Evolutionary conservation across 2,113 vertebrate genomes (phyloP).

Genomic region (Urocynchramus pylzowi): DNA sequence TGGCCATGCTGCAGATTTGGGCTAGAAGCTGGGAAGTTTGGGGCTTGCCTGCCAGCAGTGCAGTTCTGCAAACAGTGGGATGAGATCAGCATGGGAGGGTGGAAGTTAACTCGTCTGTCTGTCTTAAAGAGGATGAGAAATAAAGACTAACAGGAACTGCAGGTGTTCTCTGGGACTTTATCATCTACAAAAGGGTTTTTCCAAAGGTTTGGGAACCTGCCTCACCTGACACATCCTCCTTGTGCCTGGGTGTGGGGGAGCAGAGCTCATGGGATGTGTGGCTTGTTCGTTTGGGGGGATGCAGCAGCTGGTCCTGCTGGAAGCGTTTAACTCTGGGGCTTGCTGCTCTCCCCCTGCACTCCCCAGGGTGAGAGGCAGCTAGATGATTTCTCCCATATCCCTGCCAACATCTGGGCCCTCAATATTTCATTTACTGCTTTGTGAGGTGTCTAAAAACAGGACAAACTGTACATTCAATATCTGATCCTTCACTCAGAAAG

Average conservation of each 20-base stretch:
- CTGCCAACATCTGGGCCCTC: not conserved
- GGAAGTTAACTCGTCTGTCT: not conserved
- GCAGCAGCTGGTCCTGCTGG: not conserved
- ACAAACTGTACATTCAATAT: not conserved
- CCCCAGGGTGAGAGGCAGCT: not conserved
- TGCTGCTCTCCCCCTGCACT: not conserved
- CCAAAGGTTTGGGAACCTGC: not conserved
- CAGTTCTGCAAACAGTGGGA: not conserved
- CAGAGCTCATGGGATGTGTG: accelerated
- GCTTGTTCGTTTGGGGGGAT: not conserved
- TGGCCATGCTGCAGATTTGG: not conserved
- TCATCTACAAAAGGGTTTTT: not conserved
- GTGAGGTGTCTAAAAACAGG: not conserved
- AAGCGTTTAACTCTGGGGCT: not conserved
- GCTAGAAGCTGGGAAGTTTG: not conserved
- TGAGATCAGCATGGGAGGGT: not conserved
- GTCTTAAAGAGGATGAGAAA: not conserved
- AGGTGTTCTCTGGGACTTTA: not conserved
- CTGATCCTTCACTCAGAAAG: not conserved
- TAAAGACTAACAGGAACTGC: not conserved
- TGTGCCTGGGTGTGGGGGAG: not conserved
- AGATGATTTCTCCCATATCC: not conserved
- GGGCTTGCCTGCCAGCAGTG: not conserved
- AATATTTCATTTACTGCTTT: not conserved
- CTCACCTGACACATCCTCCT: not conserved